phyloP scores from a whole-genome alignment of 1,140 invertebrate species.

The Hyposmocoma kahamanoa region DNA sequence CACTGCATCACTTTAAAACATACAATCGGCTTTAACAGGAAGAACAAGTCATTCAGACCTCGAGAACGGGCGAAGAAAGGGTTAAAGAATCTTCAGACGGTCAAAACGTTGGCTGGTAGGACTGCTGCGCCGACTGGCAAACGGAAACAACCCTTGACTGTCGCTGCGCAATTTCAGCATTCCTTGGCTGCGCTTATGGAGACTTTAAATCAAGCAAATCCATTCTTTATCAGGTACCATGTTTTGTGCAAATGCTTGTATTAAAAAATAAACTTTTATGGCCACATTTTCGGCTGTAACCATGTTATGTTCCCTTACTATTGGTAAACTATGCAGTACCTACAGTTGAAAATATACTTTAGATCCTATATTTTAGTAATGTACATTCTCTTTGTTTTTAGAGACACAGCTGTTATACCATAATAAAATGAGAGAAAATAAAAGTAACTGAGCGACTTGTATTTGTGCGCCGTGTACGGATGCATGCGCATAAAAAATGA shows the following conservation, averaged over 20 bases:
- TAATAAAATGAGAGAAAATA: too few species aligned
- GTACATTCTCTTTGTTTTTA: too few species aligned
- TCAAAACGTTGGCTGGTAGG: slow-evolving; percentile 89
- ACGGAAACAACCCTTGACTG: slow-evolving; percentile 91
- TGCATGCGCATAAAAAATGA: too few species aligned
- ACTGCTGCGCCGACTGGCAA: slow-evolving; percentile 80
- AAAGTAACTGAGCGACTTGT: too few species aligned
- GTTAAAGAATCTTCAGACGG: slow-evolving; percentile 90
- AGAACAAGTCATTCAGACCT: slow-evolving; percentile 91
- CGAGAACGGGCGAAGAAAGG: slow-evolving; percentile 86
- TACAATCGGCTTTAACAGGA: slow-evolving; percentile 75
- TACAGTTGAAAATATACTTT: too few species aligned
- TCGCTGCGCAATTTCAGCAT: slow-evolving; percentile 95
- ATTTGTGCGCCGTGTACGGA: too few species aligned
- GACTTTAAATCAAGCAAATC: slow-evolving; percentile 94
- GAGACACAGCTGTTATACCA: too few species aligned
- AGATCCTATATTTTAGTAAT: too few species aligned
- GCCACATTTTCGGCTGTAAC: too few species aligned
- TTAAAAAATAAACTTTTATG: too few species aligned
- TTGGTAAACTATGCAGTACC: background rate
- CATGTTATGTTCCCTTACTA: too few species aligned
- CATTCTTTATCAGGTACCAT: slow-evolving; percentile 90
- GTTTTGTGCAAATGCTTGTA: too few species aligned
- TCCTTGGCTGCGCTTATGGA: slow-evolving; percentile 94
- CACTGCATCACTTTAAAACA: background rate